Evolutionary conservation across 2,113 vertebrate species (phyloP), one percentile per base, ranked within the genome.

Genomic region (Callaeas wilsoni): DNA sequence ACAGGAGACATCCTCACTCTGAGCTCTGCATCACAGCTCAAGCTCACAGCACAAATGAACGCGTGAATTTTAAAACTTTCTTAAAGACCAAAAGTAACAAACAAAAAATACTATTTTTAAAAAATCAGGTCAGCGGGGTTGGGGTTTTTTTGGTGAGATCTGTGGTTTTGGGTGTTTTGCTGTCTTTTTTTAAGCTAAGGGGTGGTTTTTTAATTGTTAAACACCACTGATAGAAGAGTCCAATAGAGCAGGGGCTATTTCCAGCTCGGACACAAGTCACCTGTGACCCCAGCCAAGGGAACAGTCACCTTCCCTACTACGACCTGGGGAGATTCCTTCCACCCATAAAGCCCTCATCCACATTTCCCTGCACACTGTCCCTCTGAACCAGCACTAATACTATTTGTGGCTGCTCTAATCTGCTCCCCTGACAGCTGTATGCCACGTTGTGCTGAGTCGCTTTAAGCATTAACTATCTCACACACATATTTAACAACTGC

Each of bases 141-240:
- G 30, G 30, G 16, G 10, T 14, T 57, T 47, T 52, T 41, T 52
- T 50, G 5, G 23, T 15, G 26, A 1, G 13, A 16, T 30, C 6
- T 0, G 4, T 35, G 44, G 3, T 33, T 39, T 39, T 20, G 5
- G 6, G 32, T 3, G 1, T 2, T 35, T 77, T 69, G 2, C 29
- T 64, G 10, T 21, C 8, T 12, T 7, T 53, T 26, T 62, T 41
- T 47, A 47, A 4, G 4, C 47, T 62, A 32, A 11, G 5, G 27
- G 4, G 2, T 1, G 0, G 6, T 55, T 46, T 30, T 25, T 39
- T 5, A 1, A 15, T 65, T 65, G 73, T 70, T 30, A 29, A 56
- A 13, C 10, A 26, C 15, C 25, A 26, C 10, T 41, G 11, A 46
- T 2, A 39, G 26, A 16, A 57, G 33, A 63, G 7, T 33, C 67